Percentiles rank a stretch among this genome's conserved stretches.
Conservation (phyloP, 2,113 vertebrate species). For the Tauraco erythrolophus region DNA sequence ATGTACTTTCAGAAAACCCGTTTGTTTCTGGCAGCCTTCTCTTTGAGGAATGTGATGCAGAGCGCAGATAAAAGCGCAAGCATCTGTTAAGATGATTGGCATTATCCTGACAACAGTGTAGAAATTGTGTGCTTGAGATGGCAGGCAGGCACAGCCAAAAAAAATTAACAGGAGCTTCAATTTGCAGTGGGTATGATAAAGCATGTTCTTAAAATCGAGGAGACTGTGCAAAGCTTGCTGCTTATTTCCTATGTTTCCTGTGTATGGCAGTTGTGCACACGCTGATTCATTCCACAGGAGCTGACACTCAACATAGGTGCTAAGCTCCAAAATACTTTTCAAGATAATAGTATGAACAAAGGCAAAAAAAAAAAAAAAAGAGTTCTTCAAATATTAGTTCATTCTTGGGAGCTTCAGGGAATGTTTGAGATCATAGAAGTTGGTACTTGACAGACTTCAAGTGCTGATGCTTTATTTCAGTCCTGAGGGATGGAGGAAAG, state of each 20-base stretch:
- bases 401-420: neutral
- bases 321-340: neutral
- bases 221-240: neutral
- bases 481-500: neutral
- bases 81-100: slow-evolving; percentile 31
- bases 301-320: neutral
- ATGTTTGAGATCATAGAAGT: neutral
- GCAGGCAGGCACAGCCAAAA: neutral
- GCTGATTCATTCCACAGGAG: neutral
- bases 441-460: neutral
- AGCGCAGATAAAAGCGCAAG: neutral
- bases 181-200: neutral
- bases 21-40: slow-evolving; percentile 36
- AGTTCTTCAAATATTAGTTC: neutral
- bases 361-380: neutral
- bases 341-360: neutral
- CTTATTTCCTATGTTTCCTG: neutral
- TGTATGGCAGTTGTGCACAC: fast-evolving
- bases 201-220: neutral
- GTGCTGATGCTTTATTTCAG: neutral
- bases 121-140: neutral
- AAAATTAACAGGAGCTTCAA: neutral
- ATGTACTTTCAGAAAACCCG: slow-evolving; percentile 28
- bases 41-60: slow-evolving; percentile 29
- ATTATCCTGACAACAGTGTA: neutral